Percentiles rank a stretch among this genome's conserved stretches.
phyloP scores from a whole-genome alignment of 1,140 invertebrate genomes.

The Drosophila ambigua region DNA sequence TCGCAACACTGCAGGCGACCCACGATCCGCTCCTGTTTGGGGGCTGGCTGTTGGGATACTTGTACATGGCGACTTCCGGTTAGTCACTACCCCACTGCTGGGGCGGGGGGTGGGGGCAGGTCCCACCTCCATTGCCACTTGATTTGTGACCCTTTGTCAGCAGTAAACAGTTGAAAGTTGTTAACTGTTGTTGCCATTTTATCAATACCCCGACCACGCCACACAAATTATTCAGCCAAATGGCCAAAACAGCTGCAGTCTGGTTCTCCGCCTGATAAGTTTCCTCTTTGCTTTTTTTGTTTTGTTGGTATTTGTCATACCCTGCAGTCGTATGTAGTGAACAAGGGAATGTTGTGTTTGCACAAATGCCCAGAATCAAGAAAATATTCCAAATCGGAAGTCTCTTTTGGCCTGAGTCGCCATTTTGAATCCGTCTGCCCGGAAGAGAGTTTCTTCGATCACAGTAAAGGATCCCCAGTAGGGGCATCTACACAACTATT shows the following conservation, averaged over 20 bases:
- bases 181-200: conserved; percentile 60
- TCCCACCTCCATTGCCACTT: conserved; percentile 19
- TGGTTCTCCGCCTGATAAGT: conserved; percentile 13
- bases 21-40: background rate
- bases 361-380: no score
- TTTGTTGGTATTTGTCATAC: background rate
- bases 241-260: conserved; percentile 42
- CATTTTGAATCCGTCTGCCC: background rate
- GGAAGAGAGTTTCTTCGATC: no score
- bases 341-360: conserved; percentile 5
- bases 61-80: conserved; percentile 48
- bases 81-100: conserved; percentile 16
- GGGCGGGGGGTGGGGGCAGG: no score
- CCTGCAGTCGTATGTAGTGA: no score
- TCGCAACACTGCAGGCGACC: conserved; percentile 74
- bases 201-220: conserved; percentile 57
- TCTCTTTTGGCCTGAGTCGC: background rate
- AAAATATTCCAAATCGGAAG: background rate
- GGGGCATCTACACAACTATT: background rate
- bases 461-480: no score
- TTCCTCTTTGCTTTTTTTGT: background rate
- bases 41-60: conserved; percentile 5
- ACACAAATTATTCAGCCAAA: conserved; percentile 24
- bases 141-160: conserved; percentile 58
- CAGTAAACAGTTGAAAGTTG: conserved; percentile 61